Evolutionary conservation across 92 coral and sea anemone genomes (phyloP).

Genomic region (Epizoanthus stellaris): DNA sequence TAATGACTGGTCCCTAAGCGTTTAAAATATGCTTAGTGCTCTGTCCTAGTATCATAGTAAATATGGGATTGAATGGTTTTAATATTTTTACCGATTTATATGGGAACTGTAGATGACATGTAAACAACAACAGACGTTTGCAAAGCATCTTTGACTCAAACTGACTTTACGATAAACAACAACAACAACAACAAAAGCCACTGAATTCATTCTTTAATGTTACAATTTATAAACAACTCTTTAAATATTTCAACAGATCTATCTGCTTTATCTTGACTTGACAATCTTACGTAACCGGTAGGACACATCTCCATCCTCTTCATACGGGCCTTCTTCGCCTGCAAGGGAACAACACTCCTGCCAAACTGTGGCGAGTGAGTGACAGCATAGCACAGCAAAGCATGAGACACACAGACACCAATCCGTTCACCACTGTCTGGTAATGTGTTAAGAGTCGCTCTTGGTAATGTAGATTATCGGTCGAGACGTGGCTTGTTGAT

Average conservation of each 20-base stretch:
- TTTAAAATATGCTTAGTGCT: no score
- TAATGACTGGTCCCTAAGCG: no score
- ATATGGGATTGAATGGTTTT: no score
- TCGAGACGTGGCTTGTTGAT: slow-evolving; percentile 24
- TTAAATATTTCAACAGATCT: slow-evolving; percentile 23
- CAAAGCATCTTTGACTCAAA: no score
- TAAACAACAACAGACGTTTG: no score
- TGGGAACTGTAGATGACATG: no score
- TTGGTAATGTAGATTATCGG: slow-evolving; percentile 23
- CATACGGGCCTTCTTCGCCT: slow-evolving; percentile 12
- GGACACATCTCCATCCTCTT: slow-evolving; percentile 8
- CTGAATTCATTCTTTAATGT: not conserved
- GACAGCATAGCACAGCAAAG: slow-evolving; percentile 42
- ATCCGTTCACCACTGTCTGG: slow-evolving; percentile 8
- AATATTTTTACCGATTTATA: no score
- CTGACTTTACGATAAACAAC: no score
- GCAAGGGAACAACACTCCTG: slow-evolving; percentile 43
- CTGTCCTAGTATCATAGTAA: no score
- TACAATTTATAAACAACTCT: not conserved
- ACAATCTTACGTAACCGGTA: slow-evolving; percentile 28
- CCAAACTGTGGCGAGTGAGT: slow-evolving; percentile 35
- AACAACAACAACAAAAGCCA: not conserved
- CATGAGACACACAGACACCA: slow-evolving; percentile 26
- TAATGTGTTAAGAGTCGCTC: not conserved
- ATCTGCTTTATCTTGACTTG: slow-evolving; percentile 19